Evolutionary conservation across 2,888 invertebrate species (phyloP).

Genomic region (Pachliopta kotzebuea): DNA sequence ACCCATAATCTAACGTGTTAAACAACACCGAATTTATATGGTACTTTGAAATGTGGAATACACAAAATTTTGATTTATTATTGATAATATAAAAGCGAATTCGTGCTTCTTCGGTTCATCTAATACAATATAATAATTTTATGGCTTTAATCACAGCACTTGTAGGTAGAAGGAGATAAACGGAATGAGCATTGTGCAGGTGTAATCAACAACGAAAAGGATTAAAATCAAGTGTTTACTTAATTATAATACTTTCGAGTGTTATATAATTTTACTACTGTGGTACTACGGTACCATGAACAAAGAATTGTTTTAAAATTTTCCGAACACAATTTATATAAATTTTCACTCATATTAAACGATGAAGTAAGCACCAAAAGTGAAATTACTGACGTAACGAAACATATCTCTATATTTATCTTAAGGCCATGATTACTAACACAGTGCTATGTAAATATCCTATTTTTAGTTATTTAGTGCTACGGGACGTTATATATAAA

Average conservation of each 20-base stretch:
- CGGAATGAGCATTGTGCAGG: constrained; percentile 19
- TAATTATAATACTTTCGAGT: constrained; percentile 16
- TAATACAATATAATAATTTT: constrained; percentile 34
- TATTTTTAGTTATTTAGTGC: too few species aligned
- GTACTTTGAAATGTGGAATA: not conserved
- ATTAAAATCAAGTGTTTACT: constrained; percentile 25
- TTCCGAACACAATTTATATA: not conserved
- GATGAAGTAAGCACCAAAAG: too few species aligned
- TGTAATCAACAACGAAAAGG: constrained; percentile 18
- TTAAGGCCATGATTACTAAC: too few species aligned
- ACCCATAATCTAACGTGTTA: not conserved
- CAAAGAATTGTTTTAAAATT: not conserved
- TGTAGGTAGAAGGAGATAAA: constrained; percentile 37
- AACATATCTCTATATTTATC: too few species aligned
- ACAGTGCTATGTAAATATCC: too few species aligned
- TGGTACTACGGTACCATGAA: not conserved
- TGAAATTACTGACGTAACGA: too few species aligned
- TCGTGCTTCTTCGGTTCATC: constrained; percentile 23
- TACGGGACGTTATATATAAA: too few species aligned
- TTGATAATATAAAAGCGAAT: constrained; percentile 1
- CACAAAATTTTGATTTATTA: not conserved
- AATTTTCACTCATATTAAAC: too few species aligned
- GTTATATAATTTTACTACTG: constrained; percentile 1
- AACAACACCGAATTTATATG: not conserved
- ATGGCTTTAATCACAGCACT: constrained; percentile 36